A percentile compares a stretch with the other conserved stretches of the same genome.
Evolutionary conservation across 2,113 vertebrate species (phyloP).

Genomic region (Pithys albifrons): DNA sequence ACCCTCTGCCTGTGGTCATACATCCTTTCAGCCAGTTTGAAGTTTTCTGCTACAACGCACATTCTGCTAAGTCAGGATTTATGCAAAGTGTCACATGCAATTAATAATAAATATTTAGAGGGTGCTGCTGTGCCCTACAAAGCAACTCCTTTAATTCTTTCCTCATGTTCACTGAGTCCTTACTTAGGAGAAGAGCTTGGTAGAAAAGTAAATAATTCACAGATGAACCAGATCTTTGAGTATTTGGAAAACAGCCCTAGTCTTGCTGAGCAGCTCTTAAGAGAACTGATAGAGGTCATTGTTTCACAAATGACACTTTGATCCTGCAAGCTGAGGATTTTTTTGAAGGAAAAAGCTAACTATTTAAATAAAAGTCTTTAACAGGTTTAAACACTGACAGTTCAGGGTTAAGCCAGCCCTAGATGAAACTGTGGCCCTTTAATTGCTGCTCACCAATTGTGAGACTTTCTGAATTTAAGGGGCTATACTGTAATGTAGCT

Average conservation of each 20-base stretch:
- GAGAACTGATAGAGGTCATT: background rate
- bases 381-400: background rate
- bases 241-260: background rate
- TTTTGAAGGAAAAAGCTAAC: background rate
- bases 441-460: background rate
- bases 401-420: background rate
- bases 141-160: background rate
- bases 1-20: background rate
- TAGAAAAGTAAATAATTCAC: background rate
- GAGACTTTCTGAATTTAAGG: background rate
- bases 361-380: background rate
- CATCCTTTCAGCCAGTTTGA: background rate
- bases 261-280: background rate
- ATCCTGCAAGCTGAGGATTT: background rate
- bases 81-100: background rate
- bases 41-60: background rate
- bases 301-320: background rate
- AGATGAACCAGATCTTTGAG: background rate
- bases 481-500: background rate
- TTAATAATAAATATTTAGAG: slow-evolving; percentile 11
- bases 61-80: background rate
- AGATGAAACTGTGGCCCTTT: background rate
- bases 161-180: background rate
- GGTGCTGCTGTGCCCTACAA: background rate
- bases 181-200: background rate